A percentile compares a stretch with the other conserved stretches of the same genome.
Conservation (phyloP, 2,888 invertebrate genomes). For the Drosophila acutilabella region DNA sequence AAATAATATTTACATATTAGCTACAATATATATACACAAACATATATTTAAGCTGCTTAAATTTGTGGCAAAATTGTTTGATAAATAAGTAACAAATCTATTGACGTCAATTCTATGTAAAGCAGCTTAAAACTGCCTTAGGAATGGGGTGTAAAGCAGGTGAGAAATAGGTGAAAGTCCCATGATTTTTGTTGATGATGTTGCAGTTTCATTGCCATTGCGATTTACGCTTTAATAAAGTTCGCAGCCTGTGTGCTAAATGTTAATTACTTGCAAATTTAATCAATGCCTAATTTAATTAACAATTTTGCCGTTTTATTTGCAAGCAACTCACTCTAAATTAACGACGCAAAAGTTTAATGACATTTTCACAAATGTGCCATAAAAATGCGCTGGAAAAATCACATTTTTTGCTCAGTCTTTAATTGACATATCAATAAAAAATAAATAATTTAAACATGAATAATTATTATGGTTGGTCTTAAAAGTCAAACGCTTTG, state of each 20-base stretch:
- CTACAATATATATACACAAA: constrained; percentile 6
- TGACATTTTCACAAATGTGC: constrained; percentile 33
- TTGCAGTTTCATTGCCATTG: constrained; percentile 60
- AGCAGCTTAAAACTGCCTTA: constrained; percentile 46
- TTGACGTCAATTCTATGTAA: constrained; percentile 67
- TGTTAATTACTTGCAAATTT: constrained; percentile 70
- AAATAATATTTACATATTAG: constrained; percentile 55
- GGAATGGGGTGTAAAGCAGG: not conserved
- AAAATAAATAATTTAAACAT: constrained; percentile 5
- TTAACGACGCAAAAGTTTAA: constrained; percentile 48
- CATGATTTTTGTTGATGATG: constrained; percentile 24
- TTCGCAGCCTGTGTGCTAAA: constrained; percentile 13
- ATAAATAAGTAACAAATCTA: constrained; percentile 32
- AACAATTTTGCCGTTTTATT: constrained; percentile 49
- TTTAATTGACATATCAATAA: constrained; percentile 14
- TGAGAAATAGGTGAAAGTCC: constrained; percentile 45
- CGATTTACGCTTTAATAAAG: constrained; percentile 65
- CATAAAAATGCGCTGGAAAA: constrained; percentile 19
- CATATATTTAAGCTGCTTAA: constrained; percentile 63
- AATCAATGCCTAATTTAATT: constrained; percentile 72
- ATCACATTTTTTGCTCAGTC: not conserved
- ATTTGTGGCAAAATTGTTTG: constrained; percentile 49
- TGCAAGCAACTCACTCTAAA: constrained; percentile 28
- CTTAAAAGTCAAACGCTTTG: not conserved
- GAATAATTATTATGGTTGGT: not conserved